Conservation (phyloP, 2,113 vertebrate species). For the Emydocephalus ijimae region DNA sequence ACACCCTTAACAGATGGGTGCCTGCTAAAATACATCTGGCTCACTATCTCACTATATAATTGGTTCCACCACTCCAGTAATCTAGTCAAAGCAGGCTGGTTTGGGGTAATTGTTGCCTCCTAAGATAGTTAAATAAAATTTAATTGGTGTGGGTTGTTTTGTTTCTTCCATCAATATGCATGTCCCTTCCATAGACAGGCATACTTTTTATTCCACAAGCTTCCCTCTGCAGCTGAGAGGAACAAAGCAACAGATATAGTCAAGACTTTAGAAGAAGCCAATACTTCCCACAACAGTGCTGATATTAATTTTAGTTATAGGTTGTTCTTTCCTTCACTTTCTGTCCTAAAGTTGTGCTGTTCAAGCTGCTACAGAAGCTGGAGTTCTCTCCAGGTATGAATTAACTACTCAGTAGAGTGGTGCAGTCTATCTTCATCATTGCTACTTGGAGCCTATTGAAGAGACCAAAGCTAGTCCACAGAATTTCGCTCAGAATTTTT, state of each 20-base stretch:
- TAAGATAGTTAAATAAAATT: neutral
- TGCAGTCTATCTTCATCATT: neutral
- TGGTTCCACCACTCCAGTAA: neutral
- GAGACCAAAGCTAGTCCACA: neutral
- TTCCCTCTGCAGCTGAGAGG: neutral
- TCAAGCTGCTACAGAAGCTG: neutral
- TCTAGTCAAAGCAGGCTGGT: neutral
- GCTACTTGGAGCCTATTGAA: neutral
- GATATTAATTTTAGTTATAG: neutral
- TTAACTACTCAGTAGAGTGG: neutral
- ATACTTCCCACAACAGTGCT: neutral
- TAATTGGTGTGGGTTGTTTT: neutral
- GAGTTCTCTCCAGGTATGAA: neutral
- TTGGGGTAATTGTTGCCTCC: neutral
- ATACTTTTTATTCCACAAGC: neutral
- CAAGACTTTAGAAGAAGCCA: neutral
- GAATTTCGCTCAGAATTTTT: neutral
- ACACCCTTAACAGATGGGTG: neutral
- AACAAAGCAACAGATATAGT: neutral
- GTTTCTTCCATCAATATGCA: neutral
- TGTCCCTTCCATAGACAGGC: neutral
- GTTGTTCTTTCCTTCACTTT: slow-evolving; percentile 9
- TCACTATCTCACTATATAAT: neutral
- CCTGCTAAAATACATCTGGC: neutral
- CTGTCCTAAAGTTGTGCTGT: neutral